Base-by-base conservation (phyloP, 2,888 invertebrate species). In the Nemotelus nigrinus region DNA sequence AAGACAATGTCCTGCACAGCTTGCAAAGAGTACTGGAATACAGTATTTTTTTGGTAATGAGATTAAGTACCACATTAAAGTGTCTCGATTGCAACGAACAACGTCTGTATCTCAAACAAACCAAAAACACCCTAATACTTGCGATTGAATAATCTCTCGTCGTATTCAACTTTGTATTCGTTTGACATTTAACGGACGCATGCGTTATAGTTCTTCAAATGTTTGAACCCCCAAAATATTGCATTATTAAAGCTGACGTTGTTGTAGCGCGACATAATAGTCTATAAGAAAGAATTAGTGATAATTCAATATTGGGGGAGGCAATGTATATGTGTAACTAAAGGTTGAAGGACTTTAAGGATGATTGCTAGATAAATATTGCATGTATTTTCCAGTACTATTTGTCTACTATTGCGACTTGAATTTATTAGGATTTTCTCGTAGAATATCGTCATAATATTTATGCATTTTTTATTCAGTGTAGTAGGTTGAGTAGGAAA, bases 201-300 rank as follows among this genome's bases (percentile, higher is more conserved):
- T 70, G 70, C 70, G 70, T 70, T 25, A 41, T n/a, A 7, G 39
- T 70, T 43, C 70, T 55, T 47, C 10, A 70, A 70, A 55, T 70
- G 3, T 50, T 55, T 44, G 6, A 50, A 55, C 8, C 70, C 70
- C 70, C 70, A 70, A 70, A 41, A 47, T 55, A 53, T 70, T 70
- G 70, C 70, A 70, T 70, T 55, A 41, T 70, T 70, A n/a, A 47
- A 47, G 47, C 44, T 47, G 5, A 50, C 50, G 6, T 7, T 50
- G 50, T 50, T 50, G 8, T 50, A 50, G 50, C 1, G 50, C 5
- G 25, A 50, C 5, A 50, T 5, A 50, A 50, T 50, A 50, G 50
- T 50, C 50, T 7, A 25, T 5, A 50, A 8, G 50, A 50, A 5
- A 7, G 6, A 7, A 50, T 50, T 50, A 8, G 50, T 8, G 50